Evolutionary conservation across 2,888 invertebrate genomes (phyloP).

Genomic region (Linyphia triangularis): DNA sequence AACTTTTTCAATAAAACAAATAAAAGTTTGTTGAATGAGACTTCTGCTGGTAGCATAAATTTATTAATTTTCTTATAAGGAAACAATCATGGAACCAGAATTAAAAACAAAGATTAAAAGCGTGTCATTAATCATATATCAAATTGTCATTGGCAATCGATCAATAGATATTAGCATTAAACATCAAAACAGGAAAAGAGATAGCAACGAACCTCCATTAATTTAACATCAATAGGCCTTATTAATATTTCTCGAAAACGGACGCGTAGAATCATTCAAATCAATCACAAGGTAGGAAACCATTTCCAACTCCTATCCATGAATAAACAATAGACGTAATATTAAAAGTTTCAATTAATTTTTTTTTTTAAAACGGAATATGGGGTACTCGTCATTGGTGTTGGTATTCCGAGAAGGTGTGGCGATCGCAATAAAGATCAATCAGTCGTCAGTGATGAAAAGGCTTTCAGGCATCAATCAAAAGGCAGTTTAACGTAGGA

Average conservation of each 20-base stretch:
- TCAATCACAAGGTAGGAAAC: slow-evolving; percentile 1
- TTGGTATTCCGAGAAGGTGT: not conserved
- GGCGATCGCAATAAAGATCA: not conserved
- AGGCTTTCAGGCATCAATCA: not conserved
- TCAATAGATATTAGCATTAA: not conserved
- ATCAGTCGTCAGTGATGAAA: not conserved
- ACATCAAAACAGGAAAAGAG: not conserved
- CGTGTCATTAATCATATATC: not conserved
- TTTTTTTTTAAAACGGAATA: not conserved
- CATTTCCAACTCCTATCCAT: not conserved
- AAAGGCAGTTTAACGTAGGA: not conserved
- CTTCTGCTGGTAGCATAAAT: no score
- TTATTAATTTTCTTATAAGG: no score
- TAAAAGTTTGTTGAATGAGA: no score
- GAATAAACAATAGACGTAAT: not conserved
- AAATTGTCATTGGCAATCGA: slow-evolving; percentile 25
- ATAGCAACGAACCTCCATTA: not conserved
- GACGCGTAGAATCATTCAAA: slow-evolving; percentile 8
- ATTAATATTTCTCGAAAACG: not conserved
- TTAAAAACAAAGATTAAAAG: not conserved
- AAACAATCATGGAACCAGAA: no score
- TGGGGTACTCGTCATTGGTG: slow-evolving; percentile 6
- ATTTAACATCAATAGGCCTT: slow-evolving; percentile 7
- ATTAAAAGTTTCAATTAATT: slow-evolving; percentile 13
- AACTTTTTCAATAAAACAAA: no score